These are phyloP conservation scores for Drosophila colorata DNA, from an alignment of 2,888 invertebrate genomes.

Conservation along the genomic window DNA sequence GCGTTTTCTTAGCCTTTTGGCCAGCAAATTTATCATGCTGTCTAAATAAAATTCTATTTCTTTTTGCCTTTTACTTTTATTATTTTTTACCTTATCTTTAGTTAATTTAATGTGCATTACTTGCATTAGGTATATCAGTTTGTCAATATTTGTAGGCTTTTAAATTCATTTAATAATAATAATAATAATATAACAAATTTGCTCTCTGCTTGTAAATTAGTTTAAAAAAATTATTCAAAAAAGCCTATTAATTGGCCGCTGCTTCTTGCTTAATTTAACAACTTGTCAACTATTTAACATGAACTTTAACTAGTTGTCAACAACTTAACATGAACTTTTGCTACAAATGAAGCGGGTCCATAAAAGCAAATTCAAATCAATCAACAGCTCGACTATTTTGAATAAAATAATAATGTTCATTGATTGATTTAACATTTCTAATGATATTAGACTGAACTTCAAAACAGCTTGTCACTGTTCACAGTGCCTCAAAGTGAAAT, in stretches of 20 bases:
- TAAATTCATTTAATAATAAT: no score
- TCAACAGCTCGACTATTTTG: background rate
- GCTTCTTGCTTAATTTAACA: background rate
- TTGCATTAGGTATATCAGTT: no score
- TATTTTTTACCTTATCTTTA: background rate
- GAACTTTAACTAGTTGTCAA: background rate
- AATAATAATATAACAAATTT: no score
- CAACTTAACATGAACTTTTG: background rate
- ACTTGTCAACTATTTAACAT: background rate
- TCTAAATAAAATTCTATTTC: background rate
- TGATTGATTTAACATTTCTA: background rate
- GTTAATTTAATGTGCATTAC: no score
- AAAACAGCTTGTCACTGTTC: constrained; percentile 4
- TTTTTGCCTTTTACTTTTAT: no score
- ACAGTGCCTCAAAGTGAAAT: background rate
- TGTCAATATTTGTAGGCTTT: no score
- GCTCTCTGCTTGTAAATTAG: no score
- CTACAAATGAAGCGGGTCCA: background rate
- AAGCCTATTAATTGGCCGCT: no score
- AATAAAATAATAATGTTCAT: background rate
- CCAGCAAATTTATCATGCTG: background rate
- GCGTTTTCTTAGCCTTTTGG: background rate
- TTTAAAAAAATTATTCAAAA: no score
- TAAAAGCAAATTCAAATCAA: background rate
- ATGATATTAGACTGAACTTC: background rate